Base-by-base conservation (phyloP, 2,888 invertebrate species). In the Drosophila bunnanda region DNA sequence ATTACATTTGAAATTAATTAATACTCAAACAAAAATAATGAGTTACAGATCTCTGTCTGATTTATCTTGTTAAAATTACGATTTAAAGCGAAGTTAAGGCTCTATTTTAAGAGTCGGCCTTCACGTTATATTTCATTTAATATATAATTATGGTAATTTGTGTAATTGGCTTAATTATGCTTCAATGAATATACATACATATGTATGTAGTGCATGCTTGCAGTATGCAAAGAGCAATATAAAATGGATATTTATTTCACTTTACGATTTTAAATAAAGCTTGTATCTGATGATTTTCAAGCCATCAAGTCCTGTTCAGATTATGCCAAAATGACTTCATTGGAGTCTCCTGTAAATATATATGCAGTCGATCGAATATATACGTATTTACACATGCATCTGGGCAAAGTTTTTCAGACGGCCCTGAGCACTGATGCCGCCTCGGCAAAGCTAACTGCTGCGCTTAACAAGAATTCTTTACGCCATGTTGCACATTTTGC, bases 401-500 rank as follows among this genome's bases (percentile, higher is more conserved):
- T 30, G 43, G 34, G 58, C 22, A 62, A 79, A 75, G 71, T 77
- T 77, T 75, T 70, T 67, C 61, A 39, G 72, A 36, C 25, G 39
- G 39, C 30, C 13, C 17, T 28, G 43, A 32, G 39, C 22, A 13
- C 17, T 28, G 43, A 32, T 59, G 75, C 70, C 61, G 59, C 68
- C 62, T 68, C 59, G 57, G 22, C 22, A 60, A 62, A 61, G 75
- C 76, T 74, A 84, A 80, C 82, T 77, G 83, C 80, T 77, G 60
- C 79, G 83, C 80, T 76, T 86, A 83, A 83, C 78, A 76, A 78
- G 83, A 75, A 77, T 86, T 70, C 79, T 75, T 81, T 76, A 73
- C 77, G 79, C 77, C 72, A 60, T 86, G 83, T 77, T 86, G 86
- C 86, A 86, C 83, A 80, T 82, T 78, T 76, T 74, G 81, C 76